phyloP scores from a whole-genome alignment of 1,140 invertebrate species.

The Halictus rubicundus region DNA sequence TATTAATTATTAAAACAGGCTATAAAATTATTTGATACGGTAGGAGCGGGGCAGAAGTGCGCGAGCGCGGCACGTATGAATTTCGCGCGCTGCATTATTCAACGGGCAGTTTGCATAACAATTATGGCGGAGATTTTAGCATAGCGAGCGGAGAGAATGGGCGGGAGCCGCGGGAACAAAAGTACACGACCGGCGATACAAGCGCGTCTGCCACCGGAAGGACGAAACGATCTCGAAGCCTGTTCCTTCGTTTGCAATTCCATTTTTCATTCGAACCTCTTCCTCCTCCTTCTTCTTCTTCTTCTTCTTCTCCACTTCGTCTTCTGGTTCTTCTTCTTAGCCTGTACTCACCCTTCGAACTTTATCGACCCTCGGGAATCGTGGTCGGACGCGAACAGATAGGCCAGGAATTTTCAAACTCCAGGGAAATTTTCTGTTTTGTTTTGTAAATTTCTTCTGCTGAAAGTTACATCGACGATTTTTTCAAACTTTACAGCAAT shows the following conservation, averaged over 20 bases:
- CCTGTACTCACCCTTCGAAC: no score
- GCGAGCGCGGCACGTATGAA: conserved; percentile 58
- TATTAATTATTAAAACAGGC: conserved; percentile 51
- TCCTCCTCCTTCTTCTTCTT: neutral
- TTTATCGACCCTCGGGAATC: no score
- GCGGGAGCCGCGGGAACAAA: conserved; percentile 31
- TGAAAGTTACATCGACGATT: no score
- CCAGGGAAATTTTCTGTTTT: no score
- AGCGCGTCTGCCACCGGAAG: conserved; percentile 22
- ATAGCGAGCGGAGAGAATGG: conserved; percentile 37
- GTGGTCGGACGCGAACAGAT: no score
- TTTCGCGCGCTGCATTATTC: conserved; percentile 65
- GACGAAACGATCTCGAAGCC: conserved; percentile 33
- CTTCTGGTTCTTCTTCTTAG: no score
- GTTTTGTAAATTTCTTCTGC: no score
- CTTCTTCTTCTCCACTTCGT: neutral
- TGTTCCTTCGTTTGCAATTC: conserved; percentile 48
- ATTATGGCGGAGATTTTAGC: conserved; percentile 65
- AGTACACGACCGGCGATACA: conserved; percentile 36
- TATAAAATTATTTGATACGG: conserved; percentile 49
- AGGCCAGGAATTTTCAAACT: no score
- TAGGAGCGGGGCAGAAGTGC: conserved; percentile 24
- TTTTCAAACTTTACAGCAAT: no score
- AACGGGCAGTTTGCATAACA: conserved; percentile 64
- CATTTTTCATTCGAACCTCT: conserved; percentile 41